Conservation (phyloP, 1,140 invertebrate genomes). For the Drosophila carrolli region DNA sequence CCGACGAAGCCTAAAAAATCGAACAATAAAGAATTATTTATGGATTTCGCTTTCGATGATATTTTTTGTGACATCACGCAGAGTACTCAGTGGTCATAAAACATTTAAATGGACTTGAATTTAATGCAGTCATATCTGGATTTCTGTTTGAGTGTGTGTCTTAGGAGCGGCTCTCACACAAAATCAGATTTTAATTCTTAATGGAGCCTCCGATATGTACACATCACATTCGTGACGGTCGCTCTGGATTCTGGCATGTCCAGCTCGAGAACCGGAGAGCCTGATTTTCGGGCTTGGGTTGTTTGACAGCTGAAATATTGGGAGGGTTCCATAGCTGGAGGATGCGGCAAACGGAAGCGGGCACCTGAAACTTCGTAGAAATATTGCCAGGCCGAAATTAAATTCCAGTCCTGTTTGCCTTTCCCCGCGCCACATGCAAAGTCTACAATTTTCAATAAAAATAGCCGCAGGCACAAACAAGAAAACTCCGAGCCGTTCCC, state of each 20-base stretch:
- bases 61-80: constrained; percentile 36
- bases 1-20: constrained; percentile 11
- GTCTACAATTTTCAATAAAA: constrained; percentile 63
- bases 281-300: constrained; percentile 10
- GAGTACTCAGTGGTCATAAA: constrained; percentile 36
- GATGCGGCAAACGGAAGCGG: not conserved
- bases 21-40: constrained; percentile 71
- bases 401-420: constrained; percentile 49
- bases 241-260: constrained; percentile 8
- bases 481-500: not conserved
- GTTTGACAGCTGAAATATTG: constrained; percentile 71
- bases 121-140: constrained; percentile 56
- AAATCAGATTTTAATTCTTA: constrained; percentile 68
- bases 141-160: constrained; percentile 24
- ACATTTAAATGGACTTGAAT: constrained; percentile 59
- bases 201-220: constrained; percentile 19
- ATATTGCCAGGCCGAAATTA: constrained; percentile 59
- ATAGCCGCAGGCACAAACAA: constrained; percentile 36
- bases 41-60: constrained; percentile 47
- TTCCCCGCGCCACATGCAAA: constrained; percentile 17
- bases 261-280: constrained; percentile 6
- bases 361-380: constrained; percentile 35
- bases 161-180: constrained; percentile 42
- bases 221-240: constrained; percentile 20
- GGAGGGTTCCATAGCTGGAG: constrained; percentile 29